Evolutionary conservation across 2,888 invertebrate genomes (phyloP), one percentile per base, ranked within the genome.

Genomic region (Pachymerium ferrugineum): DNA sequence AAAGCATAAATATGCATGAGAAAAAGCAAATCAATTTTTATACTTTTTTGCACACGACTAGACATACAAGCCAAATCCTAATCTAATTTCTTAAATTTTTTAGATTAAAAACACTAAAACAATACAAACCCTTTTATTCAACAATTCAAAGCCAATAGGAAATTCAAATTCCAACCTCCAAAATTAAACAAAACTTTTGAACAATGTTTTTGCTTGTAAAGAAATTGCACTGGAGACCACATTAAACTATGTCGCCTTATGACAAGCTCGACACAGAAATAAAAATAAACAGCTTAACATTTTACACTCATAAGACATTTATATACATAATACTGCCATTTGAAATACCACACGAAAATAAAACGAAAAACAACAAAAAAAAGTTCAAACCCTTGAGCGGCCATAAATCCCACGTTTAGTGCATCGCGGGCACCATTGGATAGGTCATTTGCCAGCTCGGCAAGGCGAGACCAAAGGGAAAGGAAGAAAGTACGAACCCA

Each of bases 381-480:
- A 16, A 5, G 22, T 22, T 54, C 19, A 54, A 54, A 54, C 47
- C 47, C 47, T 54, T 54, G 47, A 54, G 47, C 47, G 47, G 47
- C 47, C 19, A 22, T 54, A 54, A 54, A 54, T 54, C 47, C 47
- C 47, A 54, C 47, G 47, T 54, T 54, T 54, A 54, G 19, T 54
- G 47, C 47, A 54, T 22, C 47, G 22, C 47, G 22, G 47, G 47
- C 47, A 54, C 47, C 47, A 19, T 54, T 54, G 47, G 47, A 54
- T 54, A 54, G 47, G 47, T 54, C 47, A 54, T 54, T 54, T 54
- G 47, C 47, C 47, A 54, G 47, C 47, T 54, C 47, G 47, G 47
- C 47, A 54, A 54, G 14, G 47, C 47, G 47, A 54, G 47, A 54
- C 47, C 47, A 54, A 54, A 54, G 47, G n/a, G 47, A 54, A 22